Evolutionary conservation across 2,888 invertebrate species (phyloP), one percentile per base, ranked within the genome.

Genomic region (Allolobophora icterica): DNA sequence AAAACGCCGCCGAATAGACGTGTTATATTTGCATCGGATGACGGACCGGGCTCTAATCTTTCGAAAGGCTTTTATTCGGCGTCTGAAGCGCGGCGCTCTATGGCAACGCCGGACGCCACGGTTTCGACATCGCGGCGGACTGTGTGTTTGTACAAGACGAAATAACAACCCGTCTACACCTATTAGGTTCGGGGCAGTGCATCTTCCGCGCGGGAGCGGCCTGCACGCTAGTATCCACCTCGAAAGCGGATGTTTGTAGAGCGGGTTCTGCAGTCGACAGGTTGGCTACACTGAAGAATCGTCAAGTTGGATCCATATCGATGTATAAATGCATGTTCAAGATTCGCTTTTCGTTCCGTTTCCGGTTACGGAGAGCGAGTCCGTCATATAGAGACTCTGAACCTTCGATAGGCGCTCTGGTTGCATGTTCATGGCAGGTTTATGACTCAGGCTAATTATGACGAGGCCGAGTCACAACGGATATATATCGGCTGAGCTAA

Each of bases 11-110:
- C 71, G 71, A 71, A n/a, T 71, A 30, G 71, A 71, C 71, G 71
- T 71, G 71, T 71, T 71, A 71, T 71, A 71, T 71, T 71, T 71
- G 71, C 71, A 71, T 71, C 71, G 71, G n/a, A 71, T 71, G 71
- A 71, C 71, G 71, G 17, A 30, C 52, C 6, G 2, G 71, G n/a
- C 71, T 71, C 71, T 71, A 71, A 71, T 71, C 71, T 71, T n/a
- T 71, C 71, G 71, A 71, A 71, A 71, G 71, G 71, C 71, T 71
- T 71, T 71, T 71, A 71, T 71, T 71, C 71, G n/a, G 71, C 71
- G n/a, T 71, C 71, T 71, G 71, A 71, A 71, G 71, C 30, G 71
- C 8, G 71, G 71, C n/a, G 71, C 71, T 71, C 71, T n/a, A 30
- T n/a, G 71, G 30, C 71, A 71, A 71, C 71, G 30, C 71, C 71